These are phyloP conservation scores for Osmoderma eremita DNA, from an alignment of 2,888 invertebrate genomes.

Conservation along the genomic window DNA sequence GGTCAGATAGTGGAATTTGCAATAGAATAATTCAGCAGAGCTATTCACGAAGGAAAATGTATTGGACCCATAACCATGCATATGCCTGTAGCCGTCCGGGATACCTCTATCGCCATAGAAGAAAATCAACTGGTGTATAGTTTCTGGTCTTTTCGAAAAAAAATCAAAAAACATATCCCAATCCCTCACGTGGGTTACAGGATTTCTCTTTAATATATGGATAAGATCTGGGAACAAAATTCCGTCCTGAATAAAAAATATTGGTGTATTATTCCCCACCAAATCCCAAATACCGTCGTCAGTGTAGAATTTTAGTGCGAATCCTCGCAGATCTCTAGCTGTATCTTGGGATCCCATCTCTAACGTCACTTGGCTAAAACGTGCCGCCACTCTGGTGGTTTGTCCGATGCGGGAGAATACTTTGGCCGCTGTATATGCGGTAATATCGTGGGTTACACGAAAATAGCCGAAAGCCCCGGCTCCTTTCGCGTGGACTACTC, in stretches of 20 bases:
- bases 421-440: conserved; percentile 80
- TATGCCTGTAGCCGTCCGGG: conserved; percentile 81
- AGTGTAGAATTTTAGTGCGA: conserved; percentile 93
- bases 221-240: conserved; percentile 93
- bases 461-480: conserved; percentile 89
- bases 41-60: conserved; percentile 91
- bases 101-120: conserved; percentile 93
- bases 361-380: conserved; percentile 87
- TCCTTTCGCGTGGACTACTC: conserved; percentile 97
- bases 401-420: conserved; percentile 82
- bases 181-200: conserved; percentile 89
- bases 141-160: conserved; percentile 85
- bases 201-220: conserved; percentile 96
- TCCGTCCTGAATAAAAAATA: conserved; percentile 92
- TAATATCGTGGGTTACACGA: conserved; percentile 88
- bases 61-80: conserved; percentile 92
- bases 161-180: conserved; percentile 98
- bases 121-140: conserved; percentile 86
- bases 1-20: conserved; percentile 93
- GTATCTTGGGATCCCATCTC: conserved; percentile 93
- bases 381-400: conserved; percentile 79
- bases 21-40: conserved; percentile 76
- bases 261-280: conserved; percentile 92
- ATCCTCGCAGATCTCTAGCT: conserved; percentile 89
- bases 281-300: conserved; percentile 94